These are phyloP conservation scores for Cantharis lateralis DNA, from an alignment of 2,888 invertebrate genomes.

Conservation along the genomic window DNA sequence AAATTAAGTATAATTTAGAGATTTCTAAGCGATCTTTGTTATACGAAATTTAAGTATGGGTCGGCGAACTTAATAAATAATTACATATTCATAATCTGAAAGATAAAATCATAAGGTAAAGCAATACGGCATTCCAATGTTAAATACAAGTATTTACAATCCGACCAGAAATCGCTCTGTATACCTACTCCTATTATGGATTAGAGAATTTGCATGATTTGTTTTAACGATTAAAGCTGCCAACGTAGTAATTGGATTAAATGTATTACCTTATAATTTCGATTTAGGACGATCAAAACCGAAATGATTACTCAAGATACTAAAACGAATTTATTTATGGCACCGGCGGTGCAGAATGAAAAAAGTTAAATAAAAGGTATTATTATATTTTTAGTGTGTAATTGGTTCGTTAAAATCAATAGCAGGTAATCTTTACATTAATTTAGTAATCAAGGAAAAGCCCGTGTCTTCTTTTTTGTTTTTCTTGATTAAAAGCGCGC, in stretches of 20 bases:
- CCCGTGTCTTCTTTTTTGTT: constrained; percentile 13
- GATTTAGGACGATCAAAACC: neutral
- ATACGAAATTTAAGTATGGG: neutral
- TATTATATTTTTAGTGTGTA: neutral
- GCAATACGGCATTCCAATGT: neutral
- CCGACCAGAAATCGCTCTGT: neutral
- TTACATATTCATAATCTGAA: neutral
- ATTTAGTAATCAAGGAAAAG: constrained; percentile 15
- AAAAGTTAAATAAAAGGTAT: neutral
- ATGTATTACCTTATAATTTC: neutral
- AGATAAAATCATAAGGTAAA: neutral
- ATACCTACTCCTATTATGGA: neutral
- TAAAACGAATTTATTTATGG: neutral
- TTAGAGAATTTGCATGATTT: neutral
- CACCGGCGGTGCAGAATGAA: neutral
- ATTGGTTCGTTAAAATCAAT: neutral
- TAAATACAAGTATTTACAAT: neutral
- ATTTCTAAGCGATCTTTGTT: neutral
- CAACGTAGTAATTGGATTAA: neutral
- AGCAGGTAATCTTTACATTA: constrained; percentile 27
- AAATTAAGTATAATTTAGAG: too few relatives aligned
- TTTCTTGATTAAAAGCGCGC: constrained; percentile 11
- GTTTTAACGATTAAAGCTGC: neutral
- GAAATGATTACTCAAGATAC: neutral
- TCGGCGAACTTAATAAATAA: neutral